phyloP scores from a whole-genome alignment of 2,888 invertebrate species.

The Caradrina kadenii region DNA sequence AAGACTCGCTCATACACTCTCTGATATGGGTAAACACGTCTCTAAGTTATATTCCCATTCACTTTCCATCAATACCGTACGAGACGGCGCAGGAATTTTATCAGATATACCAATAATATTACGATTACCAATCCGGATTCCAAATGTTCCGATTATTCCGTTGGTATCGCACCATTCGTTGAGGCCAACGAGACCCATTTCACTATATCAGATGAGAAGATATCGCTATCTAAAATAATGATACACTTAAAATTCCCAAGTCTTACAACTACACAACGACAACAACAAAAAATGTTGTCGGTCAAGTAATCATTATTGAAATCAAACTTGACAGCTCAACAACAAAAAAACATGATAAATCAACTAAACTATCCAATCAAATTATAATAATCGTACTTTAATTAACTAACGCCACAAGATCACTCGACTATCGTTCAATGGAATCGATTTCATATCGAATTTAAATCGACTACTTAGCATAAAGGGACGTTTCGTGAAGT shows the following conservation, averaged over 20 bases:
- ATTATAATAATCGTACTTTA: slow-evolving; percentile 70
- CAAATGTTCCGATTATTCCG: slow-evolving; percentile 51
- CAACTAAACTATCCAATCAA: slow-evolving; percentile 59
- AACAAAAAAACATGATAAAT: slow-evolving; percentile 64
- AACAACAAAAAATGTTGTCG: slow-evolving; percentile 53
- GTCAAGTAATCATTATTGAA: slow-evolving; percentile 65
- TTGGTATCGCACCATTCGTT: slow-evolving; percentile 28
- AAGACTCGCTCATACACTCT: slow-evolving; percentile 8
- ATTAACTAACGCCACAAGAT: slow-evolving; percentile 65
- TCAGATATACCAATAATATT: slow-evolving; percentile 48
- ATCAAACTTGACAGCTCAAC: slow-evolving; percentile 66
- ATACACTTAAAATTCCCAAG: slow-evolving; percentile 49
- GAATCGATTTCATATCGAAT: slow-evolving; percentile 70
- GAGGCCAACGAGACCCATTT: slow-evolving; percentile 25
- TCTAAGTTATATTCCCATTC: slow-evolving; percentile 31
- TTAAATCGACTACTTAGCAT: slow-evolving; percentile 72
- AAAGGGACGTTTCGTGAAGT: slow-evolving; percentile 59
- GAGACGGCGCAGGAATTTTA: slow-evolving; percentile 40
- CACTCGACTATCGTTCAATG: slow-evolving; percentile 61
- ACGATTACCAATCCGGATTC: slow-evolving; percentile 54
- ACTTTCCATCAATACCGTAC: slow-evolving; percentile 30
- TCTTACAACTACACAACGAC: slow-evolving; percentile 31
- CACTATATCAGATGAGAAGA: slow-evolving; percentile 38
- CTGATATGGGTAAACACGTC: slow-evolving; percentile 17
- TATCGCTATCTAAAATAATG: slow-evolving; percentile 37